A percentile compares a stretch with the other conserved stretches of the same genome.
Conservation (phyloP, 2,888 invertebrate genomes). For the Leucania comma region DNA sequence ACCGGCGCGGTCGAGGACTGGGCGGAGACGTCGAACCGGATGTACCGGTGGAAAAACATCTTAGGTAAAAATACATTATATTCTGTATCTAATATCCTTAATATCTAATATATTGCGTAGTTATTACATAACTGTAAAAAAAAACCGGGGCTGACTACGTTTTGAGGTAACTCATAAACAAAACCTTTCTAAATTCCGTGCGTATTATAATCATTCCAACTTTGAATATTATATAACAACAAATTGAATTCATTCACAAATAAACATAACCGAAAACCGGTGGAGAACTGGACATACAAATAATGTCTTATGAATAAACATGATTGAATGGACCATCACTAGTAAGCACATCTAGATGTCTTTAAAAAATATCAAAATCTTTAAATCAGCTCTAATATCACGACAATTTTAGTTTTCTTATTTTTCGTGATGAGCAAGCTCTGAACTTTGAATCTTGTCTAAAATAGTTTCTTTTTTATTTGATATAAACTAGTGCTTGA, state of each 20-base stretch:
- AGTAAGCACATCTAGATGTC: not conserved
- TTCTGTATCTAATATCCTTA: conserved; percentile 22
- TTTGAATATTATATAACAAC: conserved; percentile 35
- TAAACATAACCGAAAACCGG: conserved; percentile 7
- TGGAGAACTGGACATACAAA: conserved; percentile 9
- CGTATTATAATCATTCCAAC: conserved; percentile 26
- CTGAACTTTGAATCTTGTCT: not conserved
- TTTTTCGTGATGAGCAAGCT: not conserved
- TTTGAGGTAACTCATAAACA: conserved; percentile 30
- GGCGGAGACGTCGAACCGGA: too few species aligned
- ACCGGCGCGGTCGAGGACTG: too few species aligned
- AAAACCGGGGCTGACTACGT: conserved; percentile 25
- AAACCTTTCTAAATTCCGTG: conserved; percentile 58
- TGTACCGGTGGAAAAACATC: too few species aligned
- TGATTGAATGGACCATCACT: conserved; percentile 5
- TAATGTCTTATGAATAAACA: conserved; percentile 33
- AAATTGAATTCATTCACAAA: conserved; percentile 40
- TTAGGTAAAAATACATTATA: not conserved
- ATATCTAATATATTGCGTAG: conserved; percentile 4
- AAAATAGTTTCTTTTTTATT: too few species aligned
- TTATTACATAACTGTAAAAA: conserved; percentile 39
- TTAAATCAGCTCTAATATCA: not conserved
- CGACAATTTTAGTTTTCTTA: not conserved
- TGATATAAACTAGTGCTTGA: too few species aligned
- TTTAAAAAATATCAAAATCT: too few species aligned